Evolutionary conservation across 2,888 invertebrate genomes (phyloP), one percentile per base, ranked within the genome.

Genomic region (Phortica magna): DNA sequence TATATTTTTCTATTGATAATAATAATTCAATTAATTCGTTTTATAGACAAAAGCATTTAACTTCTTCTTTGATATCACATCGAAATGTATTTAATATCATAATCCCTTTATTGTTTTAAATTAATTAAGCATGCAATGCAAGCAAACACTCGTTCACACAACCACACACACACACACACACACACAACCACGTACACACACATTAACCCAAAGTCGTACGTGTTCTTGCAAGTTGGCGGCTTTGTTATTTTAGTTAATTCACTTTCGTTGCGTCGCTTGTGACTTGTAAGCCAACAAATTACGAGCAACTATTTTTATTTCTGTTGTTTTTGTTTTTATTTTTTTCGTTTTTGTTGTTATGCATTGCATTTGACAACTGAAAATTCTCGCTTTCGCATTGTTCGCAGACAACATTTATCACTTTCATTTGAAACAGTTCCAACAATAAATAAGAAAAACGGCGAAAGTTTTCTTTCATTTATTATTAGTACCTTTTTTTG

Each of bases 271-370:
- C 80, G 61, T 78, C 75, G 39, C 59, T 17, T 59, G 22, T 59
- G 59, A 41, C 19, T 12, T 19, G 9, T 73, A 59, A 48, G 48
- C 55, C 73, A 79, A 80, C 80, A 82, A 85, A 83, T 82, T 88
- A 88, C 88, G 88, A 87, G 87, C 80, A 83, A 83, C 81, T 83
- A 85, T 87, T 87, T 83, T 74, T 83, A 83, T 76, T 83, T 81
- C 78, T 76, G 81, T 76, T 74, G 59, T 82, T 75, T 59, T 77
- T 75, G 73, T 67, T 73, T 78, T 78, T 71, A 22, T 65, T 10
- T n/a, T 7, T 19, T 14, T 59, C 39, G 31, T 79, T 78, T 72
- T 14, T 65, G 75, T 76, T 79, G n/a, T 67, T 75, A 71, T 80
- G 77, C 76, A 78, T 9, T 48, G 48, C 48, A 48, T 48, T 48